These are phyloP conservation scores for Vandiemenella viatica DNA, from an alignment of 2,888 invertebrate species.

Conservation along the genomic window DNA sequence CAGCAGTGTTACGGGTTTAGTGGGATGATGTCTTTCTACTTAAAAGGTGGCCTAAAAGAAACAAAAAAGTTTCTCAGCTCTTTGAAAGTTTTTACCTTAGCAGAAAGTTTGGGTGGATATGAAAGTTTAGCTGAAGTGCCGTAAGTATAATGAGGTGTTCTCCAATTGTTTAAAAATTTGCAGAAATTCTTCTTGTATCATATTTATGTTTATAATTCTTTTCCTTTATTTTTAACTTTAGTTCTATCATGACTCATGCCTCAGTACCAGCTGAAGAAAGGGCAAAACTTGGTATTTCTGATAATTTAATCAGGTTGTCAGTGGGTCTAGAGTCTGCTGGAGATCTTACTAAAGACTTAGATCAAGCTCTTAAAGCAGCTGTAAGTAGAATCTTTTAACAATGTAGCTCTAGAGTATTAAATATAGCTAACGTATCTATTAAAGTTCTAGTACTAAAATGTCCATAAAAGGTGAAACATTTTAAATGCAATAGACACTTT, in stretches of 20 bases:
- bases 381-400: no score
- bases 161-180: neutral
- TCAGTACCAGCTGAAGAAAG: conserved; percentile 67
- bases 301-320: conserved; percentile 71
- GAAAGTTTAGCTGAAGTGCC: conserved; percentile 91
- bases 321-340: conserved; percentile 78
- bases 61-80: conserved; percentile 56
- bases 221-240: conserved; percentile 19
- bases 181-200: conserved; percentile 1
- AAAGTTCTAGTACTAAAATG: no score
- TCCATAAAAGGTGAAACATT: no score
- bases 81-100: conserved; percentile 68
- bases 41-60: conserved; percentile 60
- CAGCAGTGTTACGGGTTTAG: conserved; percentile 77
- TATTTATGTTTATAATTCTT: neutral
- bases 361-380: conserved; percentile 51
- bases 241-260: conserved; percentile 88
- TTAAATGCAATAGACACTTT: no score
- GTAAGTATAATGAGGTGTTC: conserved; percentile 38
- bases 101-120: conserved; percentile 90
- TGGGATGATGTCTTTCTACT: conserved; percentile 80
- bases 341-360: conserved; percentile 72
- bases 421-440: no score
- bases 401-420: no score
- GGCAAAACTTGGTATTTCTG: conserved; percentile 59